Evolutionary conservation across 2,113 vertebrate genomes (phyloP), one percentile per base, ranked within the genome.

Genomic region (Alligator mississippiensis): DNA sequence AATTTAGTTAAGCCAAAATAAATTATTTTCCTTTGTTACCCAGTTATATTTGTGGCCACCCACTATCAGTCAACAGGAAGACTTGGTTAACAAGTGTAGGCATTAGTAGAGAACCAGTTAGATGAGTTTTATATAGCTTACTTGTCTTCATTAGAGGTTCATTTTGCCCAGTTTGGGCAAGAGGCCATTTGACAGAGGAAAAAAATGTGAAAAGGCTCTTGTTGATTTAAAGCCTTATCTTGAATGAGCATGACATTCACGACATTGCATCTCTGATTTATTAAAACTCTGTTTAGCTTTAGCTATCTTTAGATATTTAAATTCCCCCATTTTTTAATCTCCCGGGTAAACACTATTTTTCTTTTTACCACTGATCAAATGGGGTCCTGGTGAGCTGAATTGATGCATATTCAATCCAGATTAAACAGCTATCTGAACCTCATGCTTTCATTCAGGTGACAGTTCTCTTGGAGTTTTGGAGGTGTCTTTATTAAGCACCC

Each of bases 241-340:
- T 47, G 34, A 0, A 0, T 80, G 58, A 77, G 58, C 38, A 28
- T 22, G 18, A 28, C 1, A 3, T 38, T 85, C 85, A 30, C 0
- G 1, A 1, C 60, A 77, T 81, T 95, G 70, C 38, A 30, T 64
- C 47, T 84, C 7, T 5, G 79, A 80, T 2, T 82, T 85, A 74
- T 63, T 55, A 84, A 87, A 38, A 30, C 82, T 81, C 82, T 87
- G 2, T 57, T 74, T 79, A 28, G 57, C 78, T 92, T 6, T 30
- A 89, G n/a, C 58, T 82, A 63, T 79, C 38, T 74, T 9, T 57
- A 57, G n/a, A 11, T 55, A 89, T 25, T 34, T 1, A 0, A 11
- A 18, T 30, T 88, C 58, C 34, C 27, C 55, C 34, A 61, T 55
- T 58, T 82, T 70, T 72, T 47, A 47, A 12, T 66, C 54, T 77